phyloP scores from a whole-genome alignment of 2,113 vertebrate species.

The Zapus hudsonius region DNA sequence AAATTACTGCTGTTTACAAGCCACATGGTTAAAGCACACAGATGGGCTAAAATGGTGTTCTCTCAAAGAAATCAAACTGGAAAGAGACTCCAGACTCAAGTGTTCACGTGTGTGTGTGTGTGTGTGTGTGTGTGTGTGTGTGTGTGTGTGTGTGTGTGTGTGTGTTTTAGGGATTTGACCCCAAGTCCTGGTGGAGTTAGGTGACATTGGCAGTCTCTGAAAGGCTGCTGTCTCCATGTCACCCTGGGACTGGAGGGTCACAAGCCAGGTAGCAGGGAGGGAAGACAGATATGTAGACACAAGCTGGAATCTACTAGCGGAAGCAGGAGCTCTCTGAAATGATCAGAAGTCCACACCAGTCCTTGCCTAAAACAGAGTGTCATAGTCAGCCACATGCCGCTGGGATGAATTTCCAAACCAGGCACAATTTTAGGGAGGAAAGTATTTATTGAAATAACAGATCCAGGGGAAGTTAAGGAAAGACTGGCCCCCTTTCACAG shows the following conservation, averaged over 20 bases:
- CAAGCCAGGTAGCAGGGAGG: rapidly evolving
- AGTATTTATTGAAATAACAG: too few relatives aligned
- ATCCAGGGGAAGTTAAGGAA: too few relatives aligned
- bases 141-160: background rate
- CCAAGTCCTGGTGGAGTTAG: background rate
- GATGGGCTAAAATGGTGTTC: background rate
- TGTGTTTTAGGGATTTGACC: background rate
- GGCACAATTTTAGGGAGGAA: too few relatives aligned
- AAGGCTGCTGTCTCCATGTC: rapidly evolving
- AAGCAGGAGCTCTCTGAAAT: background rate
- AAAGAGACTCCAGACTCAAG: background rate
- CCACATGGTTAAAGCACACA: rapidly evolving
- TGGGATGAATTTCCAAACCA: too few relatives aligned
- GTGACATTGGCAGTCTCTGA: background rate
- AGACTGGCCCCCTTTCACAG: too few relatives aligned
- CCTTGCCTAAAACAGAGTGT: background rate
- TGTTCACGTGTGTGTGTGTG: too few relatives aligned
- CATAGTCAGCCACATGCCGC: too few relatives aligned
- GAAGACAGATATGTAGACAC: background rate
- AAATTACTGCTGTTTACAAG: background rate
- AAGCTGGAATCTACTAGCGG: background rate
- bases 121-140: rapidly evolving
- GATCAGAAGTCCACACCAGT: rapidly evolving
- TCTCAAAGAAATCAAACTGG: background rate
- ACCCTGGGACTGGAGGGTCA: background rate